Evolutionary conservation across 2,797 vertebrate genomes (phyloP).

Genomic region (Champsocephalus gunnari): DNA sequence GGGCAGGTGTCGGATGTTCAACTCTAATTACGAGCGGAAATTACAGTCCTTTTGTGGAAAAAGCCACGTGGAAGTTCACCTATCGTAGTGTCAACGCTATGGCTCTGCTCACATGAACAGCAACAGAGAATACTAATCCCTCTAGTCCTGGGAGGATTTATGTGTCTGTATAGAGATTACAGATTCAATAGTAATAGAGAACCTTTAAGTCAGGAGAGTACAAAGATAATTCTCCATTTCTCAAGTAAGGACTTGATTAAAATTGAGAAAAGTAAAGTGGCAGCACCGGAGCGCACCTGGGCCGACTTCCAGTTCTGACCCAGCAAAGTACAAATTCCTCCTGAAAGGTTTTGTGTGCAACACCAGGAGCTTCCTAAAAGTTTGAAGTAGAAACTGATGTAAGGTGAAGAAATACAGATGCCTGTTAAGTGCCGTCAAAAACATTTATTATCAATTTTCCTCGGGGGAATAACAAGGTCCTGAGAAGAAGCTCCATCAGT

Average conservation of each 20-base stretch:
- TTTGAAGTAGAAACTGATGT: constrained; percentile 68
- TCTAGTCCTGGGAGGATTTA: constrained; percentile 51
- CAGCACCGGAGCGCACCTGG: background rate
- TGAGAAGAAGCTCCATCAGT: constrained; percentile 22
- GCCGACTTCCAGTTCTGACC: constrained; percentile 29
- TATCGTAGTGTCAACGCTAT: constrained; percentile 26
- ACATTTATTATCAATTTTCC: constrained; percentile 35
- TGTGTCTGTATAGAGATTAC: constrained; percentile 27
- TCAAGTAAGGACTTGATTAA: constrained; percentile 44
- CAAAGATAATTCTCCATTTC: constrained; percentile 16
- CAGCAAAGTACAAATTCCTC: constrained; percentile 18
- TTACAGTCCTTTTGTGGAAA: constrained; percentile 33
- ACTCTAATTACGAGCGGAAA: constrained; percentile 38
- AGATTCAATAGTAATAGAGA: constrained; percentile 29
- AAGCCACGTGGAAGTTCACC: constrained; percentile 23
- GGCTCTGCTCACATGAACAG: constrained; percentile 24
- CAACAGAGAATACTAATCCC: constrained; percentile 36
- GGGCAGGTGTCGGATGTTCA: constrained; percentile 36
- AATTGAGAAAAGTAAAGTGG: constrained; percentile 1
- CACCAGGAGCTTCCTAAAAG: constrained; percentile 14
- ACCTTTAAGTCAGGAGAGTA: constrained; percentile 1
- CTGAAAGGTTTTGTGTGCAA: constrained; percentile 1
- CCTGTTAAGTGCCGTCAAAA: constrained; percentile 44
- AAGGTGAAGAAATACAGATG: constrained; percentile 63
- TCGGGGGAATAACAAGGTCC: constrained; percentile 20